phyloP scores from a whole-genome alignment of 2,797 vertebrate species.

The Alosa sapidissima region DNA sequence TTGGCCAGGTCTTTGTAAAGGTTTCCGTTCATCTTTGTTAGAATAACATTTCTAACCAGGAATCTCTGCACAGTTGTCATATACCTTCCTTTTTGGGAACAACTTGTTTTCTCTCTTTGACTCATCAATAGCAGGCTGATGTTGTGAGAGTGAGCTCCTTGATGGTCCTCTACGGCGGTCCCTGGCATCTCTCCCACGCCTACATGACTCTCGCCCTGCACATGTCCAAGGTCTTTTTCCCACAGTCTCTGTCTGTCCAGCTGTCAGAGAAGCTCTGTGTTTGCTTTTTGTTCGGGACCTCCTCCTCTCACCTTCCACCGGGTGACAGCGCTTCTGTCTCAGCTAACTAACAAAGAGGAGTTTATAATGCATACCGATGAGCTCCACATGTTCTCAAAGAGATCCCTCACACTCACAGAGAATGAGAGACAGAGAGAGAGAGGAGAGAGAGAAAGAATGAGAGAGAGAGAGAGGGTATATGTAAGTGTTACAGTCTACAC shows the following conservation, averaged over 20 bases:
- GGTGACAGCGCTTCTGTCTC: conserved; percentile 36
- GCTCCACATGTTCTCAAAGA: conserved; percentile 40
- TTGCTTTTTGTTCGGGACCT: conserved; percentile 34
- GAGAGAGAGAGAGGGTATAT: neutral
- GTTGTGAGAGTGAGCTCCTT: conserved; percentile 36
- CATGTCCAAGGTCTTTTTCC: conserved; percentile 27
- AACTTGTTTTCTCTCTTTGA: conserved; percentile 16
- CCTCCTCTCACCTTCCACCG: conserved; percentile 28
- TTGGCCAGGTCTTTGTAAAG: neutral
- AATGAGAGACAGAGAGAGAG: neutral
- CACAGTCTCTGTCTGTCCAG: conserved; percentile 29
- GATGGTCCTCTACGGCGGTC: conserved; percentile 17
- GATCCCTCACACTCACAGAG: conserved; percentile 12
- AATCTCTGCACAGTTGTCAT: neutral
- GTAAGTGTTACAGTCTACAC: neutral
- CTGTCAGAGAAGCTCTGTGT: conserved; percentile 37
- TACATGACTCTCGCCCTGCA: conserved; percentile 6
- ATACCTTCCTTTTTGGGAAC: neutral
- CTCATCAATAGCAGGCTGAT: conserved; percentile 34
- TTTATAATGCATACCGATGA: conserved; percentile 36
- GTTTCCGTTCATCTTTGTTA: neutral
- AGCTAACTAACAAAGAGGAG: conserved; percentile 41
- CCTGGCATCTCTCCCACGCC: conserved; percentile 33
- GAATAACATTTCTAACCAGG: neutral
- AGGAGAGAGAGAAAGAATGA: neutral